Percentiles rank a stretch among this genome's conserved stretches.
These are phyloP conservation scores for Rotaria magnacalcarata DNA, from an alignment of 2,888 invertebrate genomes.

Conservation along the genomic window DNA sequence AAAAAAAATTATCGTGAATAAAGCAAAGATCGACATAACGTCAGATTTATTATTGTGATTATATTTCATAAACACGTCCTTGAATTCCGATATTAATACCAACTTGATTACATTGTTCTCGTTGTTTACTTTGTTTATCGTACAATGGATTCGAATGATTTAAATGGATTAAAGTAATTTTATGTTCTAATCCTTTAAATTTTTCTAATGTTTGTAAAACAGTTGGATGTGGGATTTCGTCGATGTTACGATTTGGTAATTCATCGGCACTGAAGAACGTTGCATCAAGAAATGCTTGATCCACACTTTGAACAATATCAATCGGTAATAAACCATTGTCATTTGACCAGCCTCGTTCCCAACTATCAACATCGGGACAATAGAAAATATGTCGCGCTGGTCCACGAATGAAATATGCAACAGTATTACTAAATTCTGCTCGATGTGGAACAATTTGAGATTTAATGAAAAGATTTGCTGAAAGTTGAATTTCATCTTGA, in stretches of 20 bases:
- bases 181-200: not conserved
- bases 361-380: conserved; percentile 18
- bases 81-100: not conserved
- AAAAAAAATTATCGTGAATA: too few relatives aligned
- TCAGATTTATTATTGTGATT: not conserved
- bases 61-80: not conserved
- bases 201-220: not conserved
- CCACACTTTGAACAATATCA: not conserved
- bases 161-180: not conserved
- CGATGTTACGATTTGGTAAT: not conserved
- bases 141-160: conserved; percentile 5
- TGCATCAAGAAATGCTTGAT: conserved; percentile 16
- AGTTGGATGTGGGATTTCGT: conserved; percentile 14
- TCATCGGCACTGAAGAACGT: not conserved
- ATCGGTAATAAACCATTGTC: not conserved
- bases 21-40: too few relatives aligned
- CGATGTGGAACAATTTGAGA: conserved; percentile 6
- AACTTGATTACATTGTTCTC: not conserved
- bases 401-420: not conserved
- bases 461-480: not conserved
- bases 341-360: not conserved
- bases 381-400: not conserved
- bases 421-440: not conserved
- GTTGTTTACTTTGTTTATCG: not conserved
- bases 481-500: not conserved